A percentile compares a stretch with the other conserved stretches of the same genome.
Conservation (phyloP, 2,797 vertebrate genomes). For the Linurgus olivaceus region DNA sequence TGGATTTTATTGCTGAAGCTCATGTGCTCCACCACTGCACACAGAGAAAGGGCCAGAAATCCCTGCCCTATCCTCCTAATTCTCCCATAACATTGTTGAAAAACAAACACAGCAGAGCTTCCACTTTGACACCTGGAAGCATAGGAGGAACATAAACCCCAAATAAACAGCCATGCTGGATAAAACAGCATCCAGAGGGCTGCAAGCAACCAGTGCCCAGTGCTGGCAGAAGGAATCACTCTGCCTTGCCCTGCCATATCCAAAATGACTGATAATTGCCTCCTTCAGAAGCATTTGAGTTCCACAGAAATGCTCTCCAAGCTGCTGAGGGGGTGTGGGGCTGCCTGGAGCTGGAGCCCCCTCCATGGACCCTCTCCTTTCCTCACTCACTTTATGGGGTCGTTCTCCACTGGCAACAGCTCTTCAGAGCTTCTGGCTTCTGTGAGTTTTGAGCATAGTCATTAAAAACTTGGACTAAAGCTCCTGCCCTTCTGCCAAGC, state of each 20-base stretch:
- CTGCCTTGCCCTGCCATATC: background rate
- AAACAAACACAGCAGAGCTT: background rate
- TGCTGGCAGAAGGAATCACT: background rate
- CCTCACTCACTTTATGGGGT: background rate
- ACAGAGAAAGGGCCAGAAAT: background rate
- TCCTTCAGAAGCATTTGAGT: background rate
- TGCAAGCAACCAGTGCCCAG: background rate
- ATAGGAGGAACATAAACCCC: background rate
- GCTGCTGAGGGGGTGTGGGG: background rate
- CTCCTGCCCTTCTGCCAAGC: background rate
- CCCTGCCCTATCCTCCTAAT: background rate
- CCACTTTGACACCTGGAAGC: background rate
- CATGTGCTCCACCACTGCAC: background rate
- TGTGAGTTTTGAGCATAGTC: background rate
- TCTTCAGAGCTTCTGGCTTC: background rate
- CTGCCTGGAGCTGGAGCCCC: background rate
- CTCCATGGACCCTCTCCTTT: rapidly evolving
- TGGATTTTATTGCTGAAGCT: background rate
- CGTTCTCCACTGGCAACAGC: background rate
- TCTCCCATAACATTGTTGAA: background rate
- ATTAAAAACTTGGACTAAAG: constrained; percentile 20
- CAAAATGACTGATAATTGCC: background rate
- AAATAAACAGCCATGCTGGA: background rate
- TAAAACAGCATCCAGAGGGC: background rate
- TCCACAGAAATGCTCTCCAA: background rate